Conservation (phyloP, 2,113 vertebrate species). For the Xyliphius kryptos region DNA sequence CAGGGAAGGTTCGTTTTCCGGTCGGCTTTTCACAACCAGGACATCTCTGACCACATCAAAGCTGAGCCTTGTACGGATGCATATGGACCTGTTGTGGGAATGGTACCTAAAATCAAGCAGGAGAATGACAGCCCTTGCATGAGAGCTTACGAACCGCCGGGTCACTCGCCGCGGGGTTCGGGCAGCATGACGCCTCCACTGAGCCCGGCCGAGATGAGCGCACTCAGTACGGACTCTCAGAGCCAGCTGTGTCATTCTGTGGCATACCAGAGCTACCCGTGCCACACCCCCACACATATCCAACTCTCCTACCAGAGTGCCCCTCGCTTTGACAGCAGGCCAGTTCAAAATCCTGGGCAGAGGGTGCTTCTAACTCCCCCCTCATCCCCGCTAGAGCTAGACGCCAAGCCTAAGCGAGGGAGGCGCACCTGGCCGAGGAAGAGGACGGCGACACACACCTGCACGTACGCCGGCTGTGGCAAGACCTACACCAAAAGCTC, state of each 20-base stretch:
- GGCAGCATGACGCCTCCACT: slow-evolving; percentile 82
- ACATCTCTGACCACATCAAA: slow-evolving; percentile 71
- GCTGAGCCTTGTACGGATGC: slow-evolving; percentile 71
- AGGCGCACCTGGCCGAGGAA: slow-evolving; percentile 90
- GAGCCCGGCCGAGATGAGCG: slow-evolving; percentile 74
- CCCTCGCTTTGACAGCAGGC: slow-evolving; percentile 70
- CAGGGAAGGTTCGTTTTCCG: slow-evolving; percentile 76
- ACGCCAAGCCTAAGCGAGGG: slow-evolving; percentile 82
- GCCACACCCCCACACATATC: slow-evolving; percentile 54
- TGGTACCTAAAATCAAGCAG: slow-evolving; percentile 77
- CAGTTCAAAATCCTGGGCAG: slow-evolving; percentile 59
- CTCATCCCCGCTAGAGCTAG: slow-evolving; percentile 84
- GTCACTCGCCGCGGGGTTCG: slow-evolving; percentile 68
- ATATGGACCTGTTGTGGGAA: slow-evolving; percentile 70
- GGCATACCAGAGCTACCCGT: slow-evolving; percentile 63
- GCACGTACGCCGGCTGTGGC: slow-evolving; percentile 81
- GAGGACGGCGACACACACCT: slow-evolving; percentile 85
- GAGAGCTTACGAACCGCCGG: slow-evolving; percentile 76
- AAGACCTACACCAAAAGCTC: slow-evolving; percentile 97
- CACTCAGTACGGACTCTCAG: slow-evolving; percentile 65
- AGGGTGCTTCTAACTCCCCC: slow-evolving; percentile 83
- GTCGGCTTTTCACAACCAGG: slow-evolving; percentile 57
- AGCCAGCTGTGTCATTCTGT: slow-evolving; percentile 61
- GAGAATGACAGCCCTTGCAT: slow-evolving; percentile 74
- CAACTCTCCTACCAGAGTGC: slow-evolving; percentile 63